phyloP scores from a whole-genome alignment of 2,113 vertebrate species.

The Rhabdornis inornatus region DNA sequence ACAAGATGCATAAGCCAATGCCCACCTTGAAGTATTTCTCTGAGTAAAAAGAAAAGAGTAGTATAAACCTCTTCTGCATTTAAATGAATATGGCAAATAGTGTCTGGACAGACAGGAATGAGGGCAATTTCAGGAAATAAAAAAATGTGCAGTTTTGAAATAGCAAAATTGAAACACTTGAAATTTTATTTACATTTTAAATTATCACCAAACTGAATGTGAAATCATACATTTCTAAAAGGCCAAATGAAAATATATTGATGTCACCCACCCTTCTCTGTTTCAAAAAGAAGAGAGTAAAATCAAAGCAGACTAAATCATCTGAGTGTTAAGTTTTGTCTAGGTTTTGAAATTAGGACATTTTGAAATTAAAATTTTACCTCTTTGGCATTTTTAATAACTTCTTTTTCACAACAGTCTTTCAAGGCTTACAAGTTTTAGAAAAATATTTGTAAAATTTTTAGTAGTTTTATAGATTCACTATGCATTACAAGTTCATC shows the following conservation, averaged over 20 bases:
- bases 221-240: not conserved
- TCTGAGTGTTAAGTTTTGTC: not conserved
- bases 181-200: not conserved
- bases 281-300: not conserved
- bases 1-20: not conserved
- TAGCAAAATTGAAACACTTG: not conserved
- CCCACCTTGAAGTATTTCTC: not conserved
- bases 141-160: not conserved
- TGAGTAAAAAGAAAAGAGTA: not conserved
- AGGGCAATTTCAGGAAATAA: not conserved
- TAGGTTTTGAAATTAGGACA: not conserved
- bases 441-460: not conserved
- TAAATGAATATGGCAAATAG: not conserved
- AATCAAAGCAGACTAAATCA: not conserved
- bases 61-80: not conserved
- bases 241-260: not conserved
- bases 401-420: not conserved
- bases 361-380: not conserved
- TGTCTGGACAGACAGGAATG: not conserved
- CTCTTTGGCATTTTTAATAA: not conserved
- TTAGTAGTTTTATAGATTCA: not conserved
- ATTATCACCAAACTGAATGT: not conserved
- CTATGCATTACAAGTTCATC: not conserved
- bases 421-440: not conserved
- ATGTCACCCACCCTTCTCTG: fast-evolving